Evolutionary conservation across 1,140 invertebrate species (phyloP).

Genomic region (Alviniconcha marisindica): DNA sequence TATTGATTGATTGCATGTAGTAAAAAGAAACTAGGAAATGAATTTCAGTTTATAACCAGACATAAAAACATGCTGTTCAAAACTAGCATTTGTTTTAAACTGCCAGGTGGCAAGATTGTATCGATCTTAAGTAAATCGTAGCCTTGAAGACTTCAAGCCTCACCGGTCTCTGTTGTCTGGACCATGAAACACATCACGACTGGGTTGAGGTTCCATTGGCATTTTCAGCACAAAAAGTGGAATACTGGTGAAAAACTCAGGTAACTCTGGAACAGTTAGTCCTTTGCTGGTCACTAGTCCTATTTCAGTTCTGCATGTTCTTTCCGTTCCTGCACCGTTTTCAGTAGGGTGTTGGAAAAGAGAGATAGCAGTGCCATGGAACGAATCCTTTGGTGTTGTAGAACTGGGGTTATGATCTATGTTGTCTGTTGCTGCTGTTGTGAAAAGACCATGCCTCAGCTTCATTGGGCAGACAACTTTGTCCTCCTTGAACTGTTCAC

Average conservation of each 20-base stretch:
- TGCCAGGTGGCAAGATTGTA: no score
- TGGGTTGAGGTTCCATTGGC: constrained; percentile 6
- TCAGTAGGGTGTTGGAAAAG: constrained; percentile 29
- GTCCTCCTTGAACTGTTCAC: no score
- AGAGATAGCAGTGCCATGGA: constrained; percentile 30
- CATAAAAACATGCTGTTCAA: no score
- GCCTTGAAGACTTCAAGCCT: no score
- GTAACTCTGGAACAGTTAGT: not conserved
- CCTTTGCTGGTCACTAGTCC: not conserved
- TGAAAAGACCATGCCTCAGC: not conserved
- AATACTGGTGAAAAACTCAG: constrained; percentile 4
- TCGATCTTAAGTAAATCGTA: no score
- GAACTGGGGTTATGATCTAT: constrained; percentile 37
- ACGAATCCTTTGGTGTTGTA: constrained; percentile 32
- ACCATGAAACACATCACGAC: not conserved
- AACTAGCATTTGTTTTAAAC: no score
- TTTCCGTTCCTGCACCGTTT: not conserved
- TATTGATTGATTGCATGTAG: no score
- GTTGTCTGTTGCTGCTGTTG: constrained; percentile 27
- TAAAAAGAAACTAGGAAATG: no score
- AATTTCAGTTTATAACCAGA: no score
- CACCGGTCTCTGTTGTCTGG: no score
- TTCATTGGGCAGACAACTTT: no score
- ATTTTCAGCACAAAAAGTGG: not conserved
- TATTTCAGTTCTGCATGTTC: not conserved